Evolutionary conservation across 2,797 vertebrate genomes (phyloP), one percentile per base, ranked within the genome.

Genomic region (Eptatretus atami): DNA sequence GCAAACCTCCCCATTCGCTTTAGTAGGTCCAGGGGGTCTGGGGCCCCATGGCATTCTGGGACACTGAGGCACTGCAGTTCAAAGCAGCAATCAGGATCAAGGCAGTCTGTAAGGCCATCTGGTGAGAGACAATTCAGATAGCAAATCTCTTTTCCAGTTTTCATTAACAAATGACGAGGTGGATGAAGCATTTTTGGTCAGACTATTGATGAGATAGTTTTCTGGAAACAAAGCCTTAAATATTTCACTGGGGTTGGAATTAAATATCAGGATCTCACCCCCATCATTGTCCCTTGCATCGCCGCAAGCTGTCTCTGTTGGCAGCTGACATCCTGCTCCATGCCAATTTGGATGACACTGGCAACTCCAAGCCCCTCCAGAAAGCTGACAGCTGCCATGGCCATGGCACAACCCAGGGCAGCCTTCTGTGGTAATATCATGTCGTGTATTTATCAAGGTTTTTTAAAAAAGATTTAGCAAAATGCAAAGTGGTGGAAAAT

Each of bases 261-360:
- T 44, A 44, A 8, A 44, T 44, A 44, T 44, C 31, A 3, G 31
- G 31, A 44, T 67, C 77, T 74, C 86, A 98, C 92, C 92, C 84
- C 80, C 86, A 8, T 98, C 92, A 31, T 96, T 96, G 81, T 98
- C 92, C 73, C 93, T 98, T 72, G 78, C 75, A 52, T 98, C 92
- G 11, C 81, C 78, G 65, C 92, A 98, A 52, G 86, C 81, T 0
- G 90, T 95, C 77, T 98, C 92, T 86, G 94, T 96, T 69, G 92
- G 86, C 6, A 86, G 95, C 71, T 98, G 87, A 19, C 92, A 98
- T 71, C 85, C 92, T 1, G 75, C 73, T 71, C 92, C 92, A 75
- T 90, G 81, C 92, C 92, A 98, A 74, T 90, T 90, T 76, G 92
- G 80, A 77, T 94, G 84, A 76, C 92, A 98, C 73, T 95, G 80